These are phyloP conservation scores for Prenolepis imparis DNA, from an alignment of 2,888 invertebrate genomes.

Conservation along the genomic window DNA sequence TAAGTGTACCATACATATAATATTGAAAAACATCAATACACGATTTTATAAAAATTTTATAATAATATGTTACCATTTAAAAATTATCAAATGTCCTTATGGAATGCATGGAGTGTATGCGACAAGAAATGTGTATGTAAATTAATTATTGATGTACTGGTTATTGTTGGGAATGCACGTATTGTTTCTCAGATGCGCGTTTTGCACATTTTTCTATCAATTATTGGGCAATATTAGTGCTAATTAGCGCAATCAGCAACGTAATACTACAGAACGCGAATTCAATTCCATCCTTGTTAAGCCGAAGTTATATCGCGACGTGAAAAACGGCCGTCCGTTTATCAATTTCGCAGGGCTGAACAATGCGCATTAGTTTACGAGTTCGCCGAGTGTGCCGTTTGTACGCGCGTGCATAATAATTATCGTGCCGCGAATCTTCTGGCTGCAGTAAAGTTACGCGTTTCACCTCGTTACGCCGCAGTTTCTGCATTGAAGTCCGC, in stretches of 20 bases:
- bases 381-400: conserved; percentile 47
- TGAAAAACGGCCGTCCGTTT: conserved; percentile 50
- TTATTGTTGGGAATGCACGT: not conserved
- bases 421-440: conserved; percentile 65
- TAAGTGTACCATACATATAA: no score
- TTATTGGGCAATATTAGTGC: not conserved
- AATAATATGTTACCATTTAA: not conserved
- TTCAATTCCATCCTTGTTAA: conserved; percentile 46
- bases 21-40: not conserved
- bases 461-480: conserved; percentile 54
- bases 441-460: conserved; percentile 64
- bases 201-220: conserved; percentile 21
- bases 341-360: conserved; percentile 43
- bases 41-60: not conserved
- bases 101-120: not conserved
- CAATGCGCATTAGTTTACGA: conserved; percentile 55
- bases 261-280: conserved; percentile 26
- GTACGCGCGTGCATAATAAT: conserved; percentile 68
- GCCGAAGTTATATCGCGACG: conserved; percentile 41
- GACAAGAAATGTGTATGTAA: not conserved
- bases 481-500: conserved; percentile 65
- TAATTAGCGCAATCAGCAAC: conserved; percentile 41
- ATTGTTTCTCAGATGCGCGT: not conserved
- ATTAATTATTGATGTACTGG: not conserved
- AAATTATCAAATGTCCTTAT: not conserved